Conservation (phyloP, 1,140 invertebrate genomes). For the Philotrypesis tridentata region DNA sequence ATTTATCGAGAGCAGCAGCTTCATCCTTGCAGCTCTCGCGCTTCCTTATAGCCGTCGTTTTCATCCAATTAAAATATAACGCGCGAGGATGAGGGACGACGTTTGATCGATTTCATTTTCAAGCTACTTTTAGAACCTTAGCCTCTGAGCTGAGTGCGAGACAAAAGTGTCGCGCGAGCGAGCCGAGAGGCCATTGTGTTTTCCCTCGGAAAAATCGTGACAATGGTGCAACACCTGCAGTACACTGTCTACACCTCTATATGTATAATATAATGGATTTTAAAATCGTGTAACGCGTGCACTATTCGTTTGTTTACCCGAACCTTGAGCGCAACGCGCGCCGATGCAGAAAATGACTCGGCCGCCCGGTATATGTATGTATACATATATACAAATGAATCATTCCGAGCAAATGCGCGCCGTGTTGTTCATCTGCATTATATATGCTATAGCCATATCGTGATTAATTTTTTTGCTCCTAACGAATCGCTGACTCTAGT, state of each 20-base stretch:
- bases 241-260: too few species aligned
- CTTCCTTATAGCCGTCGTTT: not conserved
- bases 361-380: not conserved
- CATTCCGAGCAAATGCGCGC: not conserved
- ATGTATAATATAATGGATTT: too few species aligned
- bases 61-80: not conserved
- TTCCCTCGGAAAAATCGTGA: too few species aligned
- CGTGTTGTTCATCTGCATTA: not conserved
- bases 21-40: not conserved
- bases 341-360: too few species aligned
- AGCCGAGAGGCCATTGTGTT: too few species aligned
- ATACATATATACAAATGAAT: not conserved
- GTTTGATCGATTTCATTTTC: conserved; percentile 7
- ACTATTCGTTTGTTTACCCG: too few species aligned
- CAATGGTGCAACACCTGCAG: too few species aligned
- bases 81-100: not conserved
- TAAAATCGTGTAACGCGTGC: too few species aligned
- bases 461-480: too few species aligned
- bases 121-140: not conserved
- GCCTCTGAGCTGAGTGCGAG: not conserved
- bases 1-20: not conserved
- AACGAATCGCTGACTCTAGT: too few species aligned
- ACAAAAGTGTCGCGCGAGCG: not conserved
- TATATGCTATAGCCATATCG: too few species aligned
- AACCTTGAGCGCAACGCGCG: too few species aligned